Evolutionary conservation across 2,797 vertebrate species (phyloP), one percentile per base, ranked within the genome.

Genomic region (Uromys caudimaculatus): DNA sequence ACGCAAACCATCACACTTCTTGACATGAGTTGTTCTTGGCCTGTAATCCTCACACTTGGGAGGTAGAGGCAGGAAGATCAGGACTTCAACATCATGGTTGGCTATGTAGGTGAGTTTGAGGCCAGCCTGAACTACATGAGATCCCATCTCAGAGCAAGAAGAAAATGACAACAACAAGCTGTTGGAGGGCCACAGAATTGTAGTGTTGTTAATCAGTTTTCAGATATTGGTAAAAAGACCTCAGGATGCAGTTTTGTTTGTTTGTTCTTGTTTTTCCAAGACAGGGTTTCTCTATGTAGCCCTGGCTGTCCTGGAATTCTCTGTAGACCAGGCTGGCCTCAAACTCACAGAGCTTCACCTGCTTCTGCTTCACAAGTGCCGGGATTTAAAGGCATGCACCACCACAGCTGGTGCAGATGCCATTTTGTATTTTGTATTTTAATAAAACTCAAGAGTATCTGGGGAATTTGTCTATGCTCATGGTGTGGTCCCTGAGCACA

Each of bases 211-310:
- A 41, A 50, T 21, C n/a, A 62, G 62, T 87, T 94, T 84, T 85
- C 23, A 93, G 44, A 50, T 3, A 0, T 19, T 90, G 56, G 77
- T 90, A 77, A 94, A 92, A 77, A 93, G 93, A 64, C 78, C n/a
- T 29, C 56, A 84, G 60, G 56, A 62, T 67, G 7, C 21, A 29
- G 83, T n/a, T 54, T n/a, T 69, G 67, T 69, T 69, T 69, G 32
- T n/a, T 69, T 67, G 64, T 67, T 7, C 17, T 69, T 69, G 35
- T 69, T 69, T 69, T 69, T 69, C 67, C 17, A 19, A n/a, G 35
- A 69, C 67, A 69, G 14, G 7, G 35, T 19, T n/a, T 69, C 35
- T 69, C 35, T 69, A 8, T 69, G 35, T n/a, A 69, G 35, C 67
- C 35, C 35, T n/a, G 35, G 67, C 35, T 69, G 62, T 64, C 62